phyloP scores from a whole-genome alignment of 1,140 invertebrate genomes.

The Tigriopus japonicus region DNA sequence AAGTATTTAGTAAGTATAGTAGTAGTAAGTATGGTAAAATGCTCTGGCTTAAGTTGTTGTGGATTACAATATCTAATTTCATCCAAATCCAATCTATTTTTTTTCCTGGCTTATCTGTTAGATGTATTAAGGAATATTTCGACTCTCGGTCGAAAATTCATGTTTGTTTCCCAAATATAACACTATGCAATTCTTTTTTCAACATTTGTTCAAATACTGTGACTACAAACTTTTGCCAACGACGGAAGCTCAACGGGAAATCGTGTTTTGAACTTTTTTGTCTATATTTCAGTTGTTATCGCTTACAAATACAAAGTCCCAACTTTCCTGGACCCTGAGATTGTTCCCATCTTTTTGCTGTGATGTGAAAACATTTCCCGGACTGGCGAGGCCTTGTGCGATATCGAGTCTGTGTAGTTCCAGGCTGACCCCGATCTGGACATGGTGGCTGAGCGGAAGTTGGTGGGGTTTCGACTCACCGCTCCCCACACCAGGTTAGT shows the following conservation, averaged over 20 bases:
- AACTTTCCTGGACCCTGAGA: constrained; percentile 17
- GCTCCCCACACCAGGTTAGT: constrained; percentile 65
- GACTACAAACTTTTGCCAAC: neutral
- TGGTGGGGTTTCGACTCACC: constrained; percentile 5
- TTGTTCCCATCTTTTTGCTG: constrained; percentile 14
- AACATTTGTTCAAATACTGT: neutral
- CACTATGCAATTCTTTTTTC: neutral
- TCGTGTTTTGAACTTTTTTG: neutral
- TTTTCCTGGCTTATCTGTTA: neutral
- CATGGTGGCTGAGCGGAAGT: constrained; percentile 9
- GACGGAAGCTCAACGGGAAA: neutral
- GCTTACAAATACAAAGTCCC: constrained; percentile 19
- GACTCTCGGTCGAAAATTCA: neutral
- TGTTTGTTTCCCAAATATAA: neutral
- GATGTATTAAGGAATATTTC: neutral
- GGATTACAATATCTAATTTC: too few species aligned
- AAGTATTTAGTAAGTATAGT: too few species aligned
- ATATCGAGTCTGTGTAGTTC: constrained; percentile 16
- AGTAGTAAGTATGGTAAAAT: too few species aligned
- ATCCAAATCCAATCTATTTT: neutral
- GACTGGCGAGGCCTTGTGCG: neutral
- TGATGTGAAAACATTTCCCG: constrained; percentile 9
- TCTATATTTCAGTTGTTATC: neutral
- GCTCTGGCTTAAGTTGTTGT: too few species aligned
- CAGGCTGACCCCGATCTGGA: constrained; percentile 16